Evolutionary conservation across 2,113 vertebrate genomes (phyloP), one percentile per base, ranked within the genome.

Genomic region (Vimba vimba): DNA sequence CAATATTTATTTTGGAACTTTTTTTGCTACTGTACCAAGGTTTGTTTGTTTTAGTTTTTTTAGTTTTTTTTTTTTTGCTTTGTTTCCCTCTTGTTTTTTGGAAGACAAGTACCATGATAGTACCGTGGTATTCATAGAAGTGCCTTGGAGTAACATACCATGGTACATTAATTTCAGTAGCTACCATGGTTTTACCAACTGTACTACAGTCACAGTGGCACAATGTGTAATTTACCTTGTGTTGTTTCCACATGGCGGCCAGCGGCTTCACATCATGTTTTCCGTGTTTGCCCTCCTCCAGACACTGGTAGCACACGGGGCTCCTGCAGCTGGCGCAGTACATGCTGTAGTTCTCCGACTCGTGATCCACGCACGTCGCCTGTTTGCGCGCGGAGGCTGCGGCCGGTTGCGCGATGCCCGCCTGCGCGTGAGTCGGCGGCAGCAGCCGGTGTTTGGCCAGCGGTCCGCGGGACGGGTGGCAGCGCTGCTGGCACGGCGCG

Each of bases 281-380:
- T 86, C 88, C 79, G 89, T 99, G 98, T 82, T 94, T 95, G 47
- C 97, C 97, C 52, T 98, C 97, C 89, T 99, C 97, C 91, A 98
- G 91, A 90, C 98, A 99, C 94, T 96, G 95, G 88, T 94, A 94
- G 85, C 98, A 99, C 82, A 98, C 97, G 0, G 97, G 97, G 74
- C 89, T 91, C 66, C 90, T 94, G 95, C 98, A 99, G 95, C 92
- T 95, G 91, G 92, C 93, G 90, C 98, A 99, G 92, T 97, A 99
- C 96, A 97, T 96, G 93, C 94, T 97, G 93, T 97, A 96, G 94
- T 96, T 97, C 93, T 99, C 97, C 93, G 96, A 91, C n/a, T 99
- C 97, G 86, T 99, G 98, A 15, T 99, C 97, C 0, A 95, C 92
- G 89, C 98, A 99, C 0, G 96, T 97, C 39, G 96, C 94, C 64